Percentiles rank a stretch among this genome's conserved stretches.
Conservation (phyloP, 2,113 vertebrate species). For the Pseudopodoces humilis region DNA sequence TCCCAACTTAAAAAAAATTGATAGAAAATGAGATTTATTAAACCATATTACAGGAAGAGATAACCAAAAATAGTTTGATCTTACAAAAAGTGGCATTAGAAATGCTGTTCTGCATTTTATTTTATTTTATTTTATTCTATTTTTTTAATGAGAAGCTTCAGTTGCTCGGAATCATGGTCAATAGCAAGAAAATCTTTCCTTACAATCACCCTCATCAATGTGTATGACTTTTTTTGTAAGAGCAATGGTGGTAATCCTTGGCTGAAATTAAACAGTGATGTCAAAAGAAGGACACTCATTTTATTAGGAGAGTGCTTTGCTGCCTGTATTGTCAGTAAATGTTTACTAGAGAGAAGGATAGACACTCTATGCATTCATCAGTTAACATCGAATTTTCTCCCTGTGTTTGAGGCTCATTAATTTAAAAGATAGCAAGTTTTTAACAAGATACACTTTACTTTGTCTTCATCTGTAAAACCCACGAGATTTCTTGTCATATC, state of each 20-base stretch:
- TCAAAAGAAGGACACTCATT: background rate
- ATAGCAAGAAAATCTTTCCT: background rate
- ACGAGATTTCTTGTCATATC: background rate
- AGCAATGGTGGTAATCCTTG: background rate
- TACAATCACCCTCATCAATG: background rate
- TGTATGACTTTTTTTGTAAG: background rate
- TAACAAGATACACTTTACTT: background rate
- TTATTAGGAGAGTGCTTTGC: background rate
- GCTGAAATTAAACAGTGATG: background rate
- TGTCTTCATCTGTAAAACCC: background rate
- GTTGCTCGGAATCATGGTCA: background rate
- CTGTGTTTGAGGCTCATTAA: background rate
- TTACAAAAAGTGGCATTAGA: background rate
- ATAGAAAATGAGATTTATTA: background rate
- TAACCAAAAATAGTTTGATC: background rate
- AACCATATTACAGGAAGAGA: background rate
- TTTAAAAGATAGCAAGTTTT: background rate
- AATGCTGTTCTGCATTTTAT: accelerated
- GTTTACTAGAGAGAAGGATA: background rate
- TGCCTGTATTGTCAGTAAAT: background rate
- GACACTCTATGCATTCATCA: background rate
- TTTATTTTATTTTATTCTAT: background rate
- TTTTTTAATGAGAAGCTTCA: background rate
- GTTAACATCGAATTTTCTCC: background rate
- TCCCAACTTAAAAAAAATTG: background rate